Evolutionary conservation across 2,888 invertebrate species (phyloP).

Genomic region (Ophioninae sp.): DNA sequence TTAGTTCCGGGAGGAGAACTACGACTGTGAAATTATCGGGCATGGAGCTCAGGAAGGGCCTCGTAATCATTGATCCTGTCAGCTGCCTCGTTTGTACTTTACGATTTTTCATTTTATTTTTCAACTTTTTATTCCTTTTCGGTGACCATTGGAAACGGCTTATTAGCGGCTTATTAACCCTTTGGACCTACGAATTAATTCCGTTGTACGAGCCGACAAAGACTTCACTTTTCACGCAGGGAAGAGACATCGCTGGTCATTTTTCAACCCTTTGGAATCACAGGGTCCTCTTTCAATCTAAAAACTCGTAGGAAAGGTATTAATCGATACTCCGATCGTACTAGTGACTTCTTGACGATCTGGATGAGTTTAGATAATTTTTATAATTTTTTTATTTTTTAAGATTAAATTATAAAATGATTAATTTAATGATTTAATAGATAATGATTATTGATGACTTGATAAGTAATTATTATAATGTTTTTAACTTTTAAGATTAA

Average conservation of each 20-base stretch:
- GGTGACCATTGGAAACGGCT: slow-evolving; percentile 26
- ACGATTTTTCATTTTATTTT: slow-evolving; percentile 5
- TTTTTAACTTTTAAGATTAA: too few relatives aligned
- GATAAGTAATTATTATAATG: too few relatives aligned
- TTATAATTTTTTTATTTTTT: too few relatives aligned
- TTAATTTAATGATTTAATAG: too few relatives aligned
- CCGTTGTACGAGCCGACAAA: slow-evolving; percentile 4
- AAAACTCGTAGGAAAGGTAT: not conserved
- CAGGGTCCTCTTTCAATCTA: not conserved
- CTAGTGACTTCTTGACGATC: too few relatives aligned
- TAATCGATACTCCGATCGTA: not conserved
- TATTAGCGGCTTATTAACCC: slow-evolving; percentile 52
- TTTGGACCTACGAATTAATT: slow-evolving; percentile 38
- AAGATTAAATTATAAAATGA: too few relatives aligned
- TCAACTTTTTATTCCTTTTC: not conserved
- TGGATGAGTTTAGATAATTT: too few relatives aligned
- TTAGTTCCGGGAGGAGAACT: slow-evolving; percentile 24
- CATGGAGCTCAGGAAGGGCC: slow-evolving; percentile 16
- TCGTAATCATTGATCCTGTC: slow-evolving; percentile 39
- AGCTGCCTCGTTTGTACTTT: slow-evolving; percentile 45
- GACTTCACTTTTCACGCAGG: slow-evolving; percentile 7
- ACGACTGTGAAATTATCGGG: slow-evolving; percentile 48
- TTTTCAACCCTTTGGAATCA: not conserved
- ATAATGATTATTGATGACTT: too few relatives aligned
- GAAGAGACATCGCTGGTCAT: not conserved